These are phyloP conservation scores for Schizopygopsis pylzovi DNA, from an alignment of 2,797 vertebrate genomes.

Conservation along the genomic window DNA sequence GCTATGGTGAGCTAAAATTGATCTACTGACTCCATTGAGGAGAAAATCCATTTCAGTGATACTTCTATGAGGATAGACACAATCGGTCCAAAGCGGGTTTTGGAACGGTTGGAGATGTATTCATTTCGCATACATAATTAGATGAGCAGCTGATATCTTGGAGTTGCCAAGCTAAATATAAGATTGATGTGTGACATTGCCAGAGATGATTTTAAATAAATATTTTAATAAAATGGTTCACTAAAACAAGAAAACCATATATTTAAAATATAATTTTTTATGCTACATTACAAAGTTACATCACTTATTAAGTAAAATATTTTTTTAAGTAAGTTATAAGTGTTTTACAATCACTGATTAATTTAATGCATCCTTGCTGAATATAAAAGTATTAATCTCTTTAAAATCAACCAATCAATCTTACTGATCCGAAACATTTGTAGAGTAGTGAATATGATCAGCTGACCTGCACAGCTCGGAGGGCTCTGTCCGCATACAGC, in stretches of 20 bases:
- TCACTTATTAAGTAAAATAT: not conserved
- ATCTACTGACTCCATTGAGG: not conserved
- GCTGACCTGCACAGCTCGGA: slow-evolving; percentile 84
- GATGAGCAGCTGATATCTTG: slow-evolving; percentile 19
- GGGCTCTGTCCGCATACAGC: slow-evolving; percentile 85
- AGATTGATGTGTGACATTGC: slow-evolving; percentile 5
- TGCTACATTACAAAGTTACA: not conserved
- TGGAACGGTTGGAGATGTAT: not conserved
- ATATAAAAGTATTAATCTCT: not conserved
- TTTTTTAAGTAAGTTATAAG: not conserved
- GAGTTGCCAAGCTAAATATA: slow-evolving; percentile 19
- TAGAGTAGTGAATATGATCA: not conserved
- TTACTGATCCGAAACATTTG: not conserved
- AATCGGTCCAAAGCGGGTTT: not conserved
- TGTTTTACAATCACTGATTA: not conserved
- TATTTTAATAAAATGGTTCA: slow-evolving; percentile 11
- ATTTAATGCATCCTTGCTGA: not conserved
- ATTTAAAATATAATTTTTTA: not conserved
- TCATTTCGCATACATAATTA: slow-evolving; percentile 18
- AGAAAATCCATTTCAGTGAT: slow-evolving; percentile 7
- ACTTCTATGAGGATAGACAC: not conserved
- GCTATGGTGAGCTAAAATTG: not conserved
- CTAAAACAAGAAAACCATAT: not conserved
- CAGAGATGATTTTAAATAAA: not conserved
- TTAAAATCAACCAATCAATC: not conserved